Evolutionary conservation across 92 coral and sea anemone genomes (phyloP), one percentile per base, ranked within the genome.

Genomic region (Siderastrea radians): DNA sequence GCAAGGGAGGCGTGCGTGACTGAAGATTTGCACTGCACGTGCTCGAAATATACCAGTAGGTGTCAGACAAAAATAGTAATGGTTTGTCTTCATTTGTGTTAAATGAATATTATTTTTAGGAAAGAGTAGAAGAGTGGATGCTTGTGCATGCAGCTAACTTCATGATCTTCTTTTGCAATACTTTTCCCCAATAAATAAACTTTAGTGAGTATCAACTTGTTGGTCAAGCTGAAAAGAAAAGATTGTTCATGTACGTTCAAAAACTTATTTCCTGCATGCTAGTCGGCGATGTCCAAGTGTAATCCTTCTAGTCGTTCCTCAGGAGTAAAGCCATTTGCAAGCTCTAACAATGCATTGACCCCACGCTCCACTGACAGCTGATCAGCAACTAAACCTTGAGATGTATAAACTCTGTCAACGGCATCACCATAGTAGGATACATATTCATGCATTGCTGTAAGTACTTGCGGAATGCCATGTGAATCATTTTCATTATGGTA

Each of bases 381-480:
- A 70, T 93, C 95, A 68, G 93, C 95, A 15, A 80, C 95, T 63
- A 82, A 52, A 58, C 93, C 95, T 78, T 92, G 95, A 12, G 89
- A 59, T 16, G 84, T 63, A 81, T 79, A 89, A 47, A 81, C 90
- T 74, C 59, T 83, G 71, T 92, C 86, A 72, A 58, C 90, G 26
- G 74, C 85, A 51, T 75, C 66, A 49, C 93, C 86, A 80, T 77
- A 81, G 71, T 65, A 85, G 43, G 93, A 72, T 60, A 90, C 91
- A 86, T 85, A 92, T 17, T 85, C 52, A 80, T 85, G 89, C 69
- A 81, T 69, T 38, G 83, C 81, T 72, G 84, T 80, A 49, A 84
- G 83, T 10, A 92, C 92, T 74, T 81, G 90, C 83, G 85, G 93
- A 51, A 90, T 93, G n/a, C 95, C 93, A 86, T 90, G 89, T 64